A percentile compares a stretch with the other conserved stretches of the same genome.
Conservation (phyloP, 1,140 invertebrate genomes). For the Ruditapes philippinarum region DNA sequence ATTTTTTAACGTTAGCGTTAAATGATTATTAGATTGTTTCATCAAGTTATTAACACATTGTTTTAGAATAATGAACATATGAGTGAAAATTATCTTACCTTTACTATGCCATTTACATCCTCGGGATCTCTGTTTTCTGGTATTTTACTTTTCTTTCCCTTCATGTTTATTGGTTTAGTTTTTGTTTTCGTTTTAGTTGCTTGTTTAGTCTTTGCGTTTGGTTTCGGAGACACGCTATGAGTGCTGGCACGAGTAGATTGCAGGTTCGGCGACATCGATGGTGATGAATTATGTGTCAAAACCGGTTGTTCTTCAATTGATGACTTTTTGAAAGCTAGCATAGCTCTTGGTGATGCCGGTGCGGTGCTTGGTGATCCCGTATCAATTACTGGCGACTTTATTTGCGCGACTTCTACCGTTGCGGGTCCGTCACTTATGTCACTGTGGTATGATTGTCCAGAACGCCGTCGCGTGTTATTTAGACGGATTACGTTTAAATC, state of each 20-base stretch:
- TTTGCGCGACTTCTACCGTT: background rate
- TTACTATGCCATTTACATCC: conserved; percentile 63
- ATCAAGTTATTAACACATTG: too few relatives aligned
- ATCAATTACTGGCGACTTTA: background rate
- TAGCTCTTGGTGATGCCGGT: background rate
- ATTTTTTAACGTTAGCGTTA: too few relatives aligned
- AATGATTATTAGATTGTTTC: too few relatives aligned
- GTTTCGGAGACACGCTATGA: background rate
- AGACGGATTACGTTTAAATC: conserved; percentile 29
- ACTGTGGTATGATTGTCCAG: conserved; percentile 25
- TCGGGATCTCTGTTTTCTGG: conserved; percentile 60
- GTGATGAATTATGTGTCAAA: background rate
- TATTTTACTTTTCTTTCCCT: background rate
- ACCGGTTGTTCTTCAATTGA: conserved; percentile 1
- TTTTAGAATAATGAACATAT: too few relatives aligned
- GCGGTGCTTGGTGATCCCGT: background rate
- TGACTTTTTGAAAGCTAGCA: conserved; percentile 48
- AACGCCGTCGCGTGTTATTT: background rate
- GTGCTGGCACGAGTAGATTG: background rate
- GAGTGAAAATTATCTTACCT: conserved; percentile 61
- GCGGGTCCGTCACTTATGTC: conserved; percentile 5
- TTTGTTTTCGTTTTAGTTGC: background rate
- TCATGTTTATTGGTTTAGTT: conserved; percentile 6
- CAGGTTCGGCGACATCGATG: background rate
- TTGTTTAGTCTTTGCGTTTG: background rate